Base-by-base conservation (phyloP, 1,140 invertebrate species). In the Antheraea pernyi region DNA sequence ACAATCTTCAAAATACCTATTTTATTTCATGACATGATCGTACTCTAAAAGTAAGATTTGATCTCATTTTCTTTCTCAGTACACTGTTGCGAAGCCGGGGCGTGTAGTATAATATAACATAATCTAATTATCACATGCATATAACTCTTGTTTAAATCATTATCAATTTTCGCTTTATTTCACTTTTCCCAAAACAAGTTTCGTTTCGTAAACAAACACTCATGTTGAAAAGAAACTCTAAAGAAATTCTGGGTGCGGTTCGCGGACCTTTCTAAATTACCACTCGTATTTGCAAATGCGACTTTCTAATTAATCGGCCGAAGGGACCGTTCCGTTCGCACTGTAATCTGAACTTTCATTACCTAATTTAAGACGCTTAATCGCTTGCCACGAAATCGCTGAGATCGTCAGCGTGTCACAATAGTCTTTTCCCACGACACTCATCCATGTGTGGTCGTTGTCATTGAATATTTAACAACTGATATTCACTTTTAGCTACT, bases 391-490 rank as follows among this genome's bases (percentile, higher is more conserved):
- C 46, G 11, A 67, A 42, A 22, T 36, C 68, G 48, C 62, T 37
- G 36, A 74, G 71, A 77, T 76, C 70, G 65, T 79, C 76, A 81
- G 75, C 77, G 78, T 75, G 83, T 84, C 81, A 82, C 71, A 79
- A 79, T 77, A 75, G 72, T 76, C 73, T 79, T 85, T 87, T 89
- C 87, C 87, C 87, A 89, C 85, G 87, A 78, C 81, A 78, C 73
- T 85, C 84, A 88, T 77, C 79, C 83, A 79, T 78, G 85, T 84
- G 82, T 83, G 76, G 71, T 72, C 81, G 75, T 85, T 77, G 75
- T 79, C 77, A 78, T 77, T 65, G 60, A 71, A 36, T 13, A n/a
- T 62, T 39, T 10, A 58, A 10, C 42, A 68, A 19, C 36, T 13
- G 37, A 75, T 66, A 70, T 61, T 30, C 19, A 70, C 65, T 59